Evolutionary conservation across 2,888 invertebrate genomes (phyloP).

Genomic region (Sicus ferrugineus): DNA sequence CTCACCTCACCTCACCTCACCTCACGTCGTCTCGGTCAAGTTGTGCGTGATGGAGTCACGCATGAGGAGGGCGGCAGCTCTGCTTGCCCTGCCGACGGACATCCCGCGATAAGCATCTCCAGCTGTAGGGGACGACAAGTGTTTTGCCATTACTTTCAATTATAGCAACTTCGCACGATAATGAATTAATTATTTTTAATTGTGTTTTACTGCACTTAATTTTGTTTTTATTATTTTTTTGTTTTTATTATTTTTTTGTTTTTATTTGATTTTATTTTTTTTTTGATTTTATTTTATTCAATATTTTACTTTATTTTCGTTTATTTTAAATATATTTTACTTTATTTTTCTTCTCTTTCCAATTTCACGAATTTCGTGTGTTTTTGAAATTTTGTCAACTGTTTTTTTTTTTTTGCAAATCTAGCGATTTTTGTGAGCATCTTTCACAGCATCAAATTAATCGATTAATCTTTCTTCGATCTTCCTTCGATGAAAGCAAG

Average conservation of each 20-base stretch:
- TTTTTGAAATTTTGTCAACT: background rate
- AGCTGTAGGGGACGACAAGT: constrained; percentile 8
- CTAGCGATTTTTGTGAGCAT: no score
- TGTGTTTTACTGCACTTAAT: background rate
- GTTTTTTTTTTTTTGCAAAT: no score
- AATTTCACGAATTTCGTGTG: background rate
- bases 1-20: no score
- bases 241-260: background rate
- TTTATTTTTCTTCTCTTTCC: background rate
- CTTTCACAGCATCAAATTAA: no score
- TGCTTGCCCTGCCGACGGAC: no score
- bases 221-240: background rate
- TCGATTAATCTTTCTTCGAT: constrained; percentile 20
- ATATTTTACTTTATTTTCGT: background rate
- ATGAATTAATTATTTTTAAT: no score
- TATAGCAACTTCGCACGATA: background rate
- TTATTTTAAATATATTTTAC: background rate
- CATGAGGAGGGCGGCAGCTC: no score
- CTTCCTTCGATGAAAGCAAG: constrained; percentile 6
- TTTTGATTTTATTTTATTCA: background rate
- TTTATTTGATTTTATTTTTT: background rate
- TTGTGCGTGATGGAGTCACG: no score
- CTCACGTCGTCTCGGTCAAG: no score
- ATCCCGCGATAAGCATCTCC: background rate
- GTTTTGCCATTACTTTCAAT: background rate